These are phyloP conservation scores for Dipodomys stephensi DNA, from an alignment of 2,113 vertebrate genomes.

Conservation along the genomic window DNA sequence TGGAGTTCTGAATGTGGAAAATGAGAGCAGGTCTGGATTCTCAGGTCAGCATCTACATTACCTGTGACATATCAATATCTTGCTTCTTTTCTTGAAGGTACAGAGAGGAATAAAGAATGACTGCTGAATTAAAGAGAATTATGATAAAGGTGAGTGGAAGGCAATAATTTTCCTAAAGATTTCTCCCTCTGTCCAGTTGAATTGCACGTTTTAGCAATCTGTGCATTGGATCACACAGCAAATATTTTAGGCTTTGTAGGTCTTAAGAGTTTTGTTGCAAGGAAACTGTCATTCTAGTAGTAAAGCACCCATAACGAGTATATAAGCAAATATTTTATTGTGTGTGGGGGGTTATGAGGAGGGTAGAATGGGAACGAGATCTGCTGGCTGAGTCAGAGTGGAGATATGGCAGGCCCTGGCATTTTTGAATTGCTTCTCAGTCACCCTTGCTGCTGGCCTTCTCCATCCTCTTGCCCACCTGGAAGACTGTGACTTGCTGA, in stretches of 20 bases:
- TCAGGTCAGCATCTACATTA: neutral
- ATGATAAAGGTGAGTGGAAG: conserved; percentile 50
- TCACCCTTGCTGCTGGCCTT: neutral
- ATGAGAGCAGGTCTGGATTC: neutral
- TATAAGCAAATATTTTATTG: neutral
- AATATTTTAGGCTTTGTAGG: conserved; percentile 7
- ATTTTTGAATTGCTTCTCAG: neutral
- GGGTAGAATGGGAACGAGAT: too few species aligned
- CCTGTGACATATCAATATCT: neutral
- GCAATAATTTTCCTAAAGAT: neutral
- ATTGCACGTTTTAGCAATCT: neutral
- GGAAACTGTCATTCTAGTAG: neutral
- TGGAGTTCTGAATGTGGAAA: neutral
- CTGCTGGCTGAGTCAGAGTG: too few species aligned
- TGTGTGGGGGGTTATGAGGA: neutral
- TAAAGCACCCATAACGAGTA: neutral
- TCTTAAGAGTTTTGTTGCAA: neutral
- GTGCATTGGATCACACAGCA: neutral
- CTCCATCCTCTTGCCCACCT: neutral
- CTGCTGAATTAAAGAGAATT: conserved; percentile 3
- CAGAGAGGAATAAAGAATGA: neutral
- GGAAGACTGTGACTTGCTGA: conserved; percentile 11
- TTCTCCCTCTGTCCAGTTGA: neutral
- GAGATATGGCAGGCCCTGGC: too few species aligned
- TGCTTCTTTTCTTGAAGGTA: conserved; percentile 49